Percentiles rank a stretch among this genome's conserved stretches.
Conservation (phyloP, 1,140 invertebrate species). For the Aphidius ervi region DNA sequence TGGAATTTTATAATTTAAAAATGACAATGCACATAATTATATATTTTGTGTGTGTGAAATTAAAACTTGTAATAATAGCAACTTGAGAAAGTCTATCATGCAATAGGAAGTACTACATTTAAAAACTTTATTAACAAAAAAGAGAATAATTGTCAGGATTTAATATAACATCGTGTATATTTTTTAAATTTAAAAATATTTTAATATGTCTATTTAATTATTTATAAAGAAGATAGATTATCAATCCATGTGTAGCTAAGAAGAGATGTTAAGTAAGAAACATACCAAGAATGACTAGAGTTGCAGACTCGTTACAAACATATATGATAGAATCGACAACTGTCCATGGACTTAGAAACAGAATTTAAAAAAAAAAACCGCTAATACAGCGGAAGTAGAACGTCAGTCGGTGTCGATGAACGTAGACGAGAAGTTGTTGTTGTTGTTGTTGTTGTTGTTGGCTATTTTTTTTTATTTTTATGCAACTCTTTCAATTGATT, state of each 20-base stretch:
- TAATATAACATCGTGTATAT: too few relatives aligned
- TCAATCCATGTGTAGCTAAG: too few relatives aligned
- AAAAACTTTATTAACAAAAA: background rate
- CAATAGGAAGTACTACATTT: constrained; percentile 11
- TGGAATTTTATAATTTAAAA: constrained; percentile 9
- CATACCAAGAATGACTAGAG: constrained; percentile 5
- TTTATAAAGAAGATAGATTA: too few relatives aligned
- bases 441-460: background rate
- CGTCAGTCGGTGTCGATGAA: constrained; percentile 18
- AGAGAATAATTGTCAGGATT: too few relatives aligned
- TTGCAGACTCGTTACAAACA: constrained; percentile 14
- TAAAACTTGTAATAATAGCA: constrained; percentile 17
- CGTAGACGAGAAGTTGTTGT: constrained; percentile 13
- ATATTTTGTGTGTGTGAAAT: constrained; percentile 15
- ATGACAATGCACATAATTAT: constrained; percentile 24
- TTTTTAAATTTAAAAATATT: too few relatives aligned
- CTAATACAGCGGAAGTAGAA: constrained; percentile 10
- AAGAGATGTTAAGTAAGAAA: background rate
- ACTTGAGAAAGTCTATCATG: constrained; percentile 19
- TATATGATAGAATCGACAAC: constrained; percentile 15
- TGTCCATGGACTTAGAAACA: background rate
- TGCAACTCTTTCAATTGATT: background rate
- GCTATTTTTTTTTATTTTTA: too few relatives aligned
- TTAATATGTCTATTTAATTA: too few relatives aligned
- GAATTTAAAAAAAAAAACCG: background rate